Evolutionary conservation across 35 echinoderm and acorn worm species (phyloP).

Genomic region (Ophioderma brevispina): DNA sequence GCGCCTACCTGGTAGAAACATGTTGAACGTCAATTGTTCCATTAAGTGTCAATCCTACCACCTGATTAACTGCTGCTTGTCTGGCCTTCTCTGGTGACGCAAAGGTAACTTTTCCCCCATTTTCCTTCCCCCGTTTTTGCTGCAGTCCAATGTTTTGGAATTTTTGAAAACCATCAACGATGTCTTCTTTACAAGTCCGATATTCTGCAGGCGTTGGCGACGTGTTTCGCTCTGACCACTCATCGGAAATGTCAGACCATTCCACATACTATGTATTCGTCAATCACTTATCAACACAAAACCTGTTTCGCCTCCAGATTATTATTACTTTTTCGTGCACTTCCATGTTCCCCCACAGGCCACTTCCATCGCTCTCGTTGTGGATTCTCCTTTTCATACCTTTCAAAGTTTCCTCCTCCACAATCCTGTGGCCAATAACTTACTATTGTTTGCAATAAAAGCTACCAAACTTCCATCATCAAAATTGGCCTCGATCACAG

Average conservation of each 20-base stretch:
- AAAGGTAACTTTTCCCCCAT: slow-evolving; percentile 45
- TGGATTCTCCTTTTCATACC: neutral
- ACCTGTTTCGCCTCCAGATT: slow-evolving; percentile 23
- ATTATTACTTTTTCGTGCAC: slow-evolving; percentile 38
- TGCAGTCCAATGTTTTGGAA: neutral
- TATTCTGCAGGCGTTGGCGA: neutral
- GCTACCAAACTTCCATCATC: neutral
- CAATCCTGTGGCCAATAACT: neutral
- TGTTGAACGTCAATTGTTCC: neutral
- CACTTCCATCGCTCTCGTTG: slow-evolving; percentile 25
- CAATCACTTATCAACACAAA: slow-evolving; percentile 39
- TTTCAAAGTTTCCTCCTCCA: neutral
- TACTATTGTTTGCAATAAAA: slow-evolving; percentile 12
- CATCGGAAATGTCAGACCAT: neutral
- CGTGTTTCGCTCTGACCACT: neutral
- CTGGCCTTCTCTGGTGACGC: slow-evolving; percentile 8
- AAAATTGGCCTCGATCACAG: slow-evolving; percentile 28
- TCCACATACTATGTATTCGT: slow-evolving; percentile 38
- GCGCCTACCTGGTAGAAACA: neutral
- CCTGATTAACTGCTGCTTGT: neutral
- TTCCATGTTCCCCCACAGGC: slow-evolving; percentile 14
- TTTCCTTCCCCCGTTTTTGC: slow-evolving; percentile 23
- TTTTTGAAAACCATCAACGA: slow-evolving; percentile 24
- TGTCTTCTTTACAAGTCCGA: neutral
- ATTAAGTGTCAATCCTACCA: no score